Percentiles rank a stretch among this genome's conserved stretches.
These are phyloP conservation scores for Diprion similis DNA, from an alignment of 1,140 invertebrate species.

Conservation along the genomic window DNA sequence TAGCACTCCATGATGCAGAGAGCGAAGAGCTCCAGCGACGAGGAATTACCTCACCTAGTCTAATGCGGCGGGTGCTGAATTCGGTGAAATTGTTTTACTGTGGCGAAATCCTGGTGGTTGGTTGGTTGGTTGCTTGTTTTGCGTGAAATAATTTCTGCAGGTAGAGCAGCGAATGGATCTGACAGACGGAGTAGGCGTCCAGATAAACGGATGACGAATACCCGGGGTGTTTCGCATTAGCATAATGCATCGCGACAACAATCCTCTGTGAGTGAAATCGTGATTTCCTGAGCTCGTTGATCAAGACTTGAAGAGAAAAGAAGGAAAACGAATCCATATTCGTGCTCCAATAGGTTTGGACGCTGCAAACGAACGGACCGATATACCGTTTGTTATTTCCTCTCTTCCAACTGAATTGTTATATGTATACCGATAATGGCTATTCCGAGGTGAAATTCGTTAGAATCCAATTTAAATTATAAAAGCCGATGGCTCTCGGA, in stretches of 20 bases:
- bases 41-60: background rate
- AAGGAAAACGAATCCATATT: background rate
- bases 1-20: too few species aligned
- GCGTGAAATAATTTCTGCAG: background rate
- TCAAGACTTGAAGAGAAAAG: background rate
- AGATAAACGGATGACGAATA: conserved; percentile 2
- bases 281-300: background rate
- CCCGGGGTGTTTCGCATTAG: background rate
- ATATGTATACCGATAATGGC: too few species aligned
- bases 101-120: background rate
- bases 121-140: background rate
- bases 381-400: too few species aligned
- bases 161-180: background rate
- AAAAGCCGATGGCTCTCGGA: too few species aligned
- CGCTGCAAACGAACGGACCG: too few species aligned
- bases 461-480: too few species aligned
- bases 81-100: background rate
- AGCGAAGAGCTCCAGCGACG: too few species aligned
- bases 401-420: too few species aligned
- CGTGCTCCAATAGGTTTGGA: too few species aligned
- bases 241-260: background rate
- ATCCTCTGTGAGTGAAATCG: background rate
- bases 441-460: too few species aligned
- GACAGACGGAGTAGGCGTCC: background rate
- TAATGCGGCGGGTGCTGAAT: background rate